Percentiles rank a stretch among this genome's conserved stretches.
phyloP scores from a whole-genome alignment of 2,888 invertebrate genomes.

The Xylota segnis region DNA sequence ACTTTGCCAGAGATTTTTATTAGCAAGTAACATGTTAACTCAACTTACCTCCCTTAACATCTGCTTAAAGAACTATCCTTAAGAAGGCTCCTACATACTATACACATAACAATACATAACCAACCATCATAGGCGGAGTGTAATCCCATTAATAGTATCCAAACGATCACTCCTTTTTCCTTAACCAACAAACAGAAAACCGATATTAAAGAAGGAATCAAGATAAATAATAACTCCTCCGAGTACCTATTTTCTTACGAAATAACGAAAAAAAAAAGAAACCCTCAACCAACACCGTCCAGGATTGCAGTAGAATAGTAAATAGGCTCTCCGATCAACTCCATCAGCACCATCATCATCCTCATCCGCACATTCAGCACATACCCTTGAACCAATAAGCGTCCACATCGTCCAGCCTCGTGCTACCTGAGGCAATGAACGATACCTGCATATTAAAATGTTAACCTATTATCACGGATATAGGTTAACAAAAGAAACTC shows the following conservation, averaged over 20 bases:
- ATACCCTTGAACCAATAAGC: conserved; percentile 77
- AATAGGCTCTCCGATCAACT: conserved; percentile 48
- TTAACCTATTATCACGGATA: conserved; percentile 77
- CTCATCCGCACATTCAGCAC: conserved; percentile 37
- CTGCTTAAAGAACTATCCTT: background rate
- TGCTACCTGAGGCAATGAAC: conserved; percentile 75
- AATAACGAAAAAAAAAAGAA: background rate
- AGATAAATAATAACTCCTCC: conserved; percentile 47
- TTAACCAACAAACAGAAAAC: background rate
- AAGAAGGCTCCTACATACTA: background rate
- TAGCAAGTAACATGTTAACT: too few species aligned
- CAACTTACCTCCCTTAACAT: background rate
- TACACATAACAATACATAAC: background rate
- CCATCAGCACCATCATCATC: conserved; percentile 42
- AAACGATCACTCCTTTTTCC: conserved; percentile 35
- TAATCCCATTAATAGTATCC: conserved; percentile 42
- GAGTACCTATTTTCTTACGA: background rate
- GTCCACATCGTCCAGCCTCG: conserved; percentile 71
- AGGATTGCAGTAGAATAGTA: conserved; percentile 58
- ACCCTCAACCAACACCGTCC: conserved; percentile 9
- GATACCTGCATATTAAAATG: conserved; percentile 77
- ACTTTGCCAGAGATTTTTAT: too few species aligned
- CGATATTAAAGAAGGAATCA: conserved; percentile 6
- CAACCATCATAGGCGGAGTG: conserved; percentile 39
- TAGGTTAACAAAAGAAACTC: conserved; percentile 77